Conservation (phyloP, 2,888 invertebrate genomes). For the Athalia rosae region DNA sequence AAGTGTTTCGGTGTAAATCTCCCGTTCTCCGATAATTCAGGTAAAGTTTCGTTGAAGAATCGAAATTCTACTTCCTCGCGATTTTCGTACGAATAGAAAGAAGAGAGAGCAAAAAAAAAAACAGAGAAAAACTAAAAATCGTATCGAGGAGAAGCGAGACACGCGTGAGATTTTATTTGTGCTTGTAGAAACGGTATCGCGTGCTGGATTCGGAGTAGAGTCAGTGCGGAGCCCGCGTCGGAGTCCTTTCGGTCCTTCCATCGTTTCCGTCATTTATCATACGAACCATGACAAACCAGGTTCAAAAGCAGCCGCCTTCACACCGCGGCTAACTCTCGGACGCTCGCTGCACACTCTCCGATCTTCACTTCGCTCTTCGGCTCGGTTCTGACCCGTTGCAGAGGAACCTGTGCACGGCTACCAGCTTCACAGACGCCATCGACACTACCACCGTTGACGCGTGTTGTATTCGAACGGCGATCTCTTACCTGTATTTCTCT, state of each 20-base stretch:
- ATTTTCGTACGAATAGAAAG: not conserved
- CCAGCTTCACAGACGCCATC: conserved; percentile 38
- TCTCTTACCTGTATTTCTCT: conserved; percentile 53
- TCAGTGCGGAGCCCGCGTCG: conserved; percentile 25
- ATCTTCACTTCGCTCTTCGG: conserved; percentile 32
- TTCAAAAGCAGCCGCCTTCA: conserved; percentile 71
- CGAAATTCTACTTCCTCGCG: no score
- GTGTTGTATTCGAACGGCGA: conserved; percentile 18
- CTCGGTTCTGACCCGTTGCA: conserved; percentile 36
- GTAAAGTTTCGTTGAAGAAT: no score
- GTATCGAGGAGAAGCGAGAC: not conserved
- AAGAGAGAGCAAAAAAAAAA: not conserved
- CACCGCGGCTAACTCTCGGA: conserved; percentile 22
- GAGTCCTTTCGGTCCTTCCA: conserved; percentile 40
- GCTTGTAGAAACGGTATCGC: conserved; percentile 37
- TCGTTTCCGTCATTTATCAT: conserved; percentile 71
- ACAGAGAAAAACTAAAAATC: no score
- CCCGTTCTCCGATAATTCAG: no score
- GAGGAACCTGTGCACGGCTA: conserved; percentile 38
- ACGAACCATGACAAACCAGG: conserved; percentile 72
- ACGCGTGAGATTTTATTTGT: conserved; percentile 35
- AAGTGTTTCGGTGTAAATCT: not conserved
- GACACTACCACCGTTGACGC: conserved; percentile 19
- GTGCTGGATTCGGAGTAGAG: conserved; percentile 37
- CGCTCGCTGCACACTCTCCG: no score